These are phyloP conservation scores for Cyanistes caeruleus DNA, from an alignment of 2,113 vertebrate species.

Conservation along the genomic window DNA sequence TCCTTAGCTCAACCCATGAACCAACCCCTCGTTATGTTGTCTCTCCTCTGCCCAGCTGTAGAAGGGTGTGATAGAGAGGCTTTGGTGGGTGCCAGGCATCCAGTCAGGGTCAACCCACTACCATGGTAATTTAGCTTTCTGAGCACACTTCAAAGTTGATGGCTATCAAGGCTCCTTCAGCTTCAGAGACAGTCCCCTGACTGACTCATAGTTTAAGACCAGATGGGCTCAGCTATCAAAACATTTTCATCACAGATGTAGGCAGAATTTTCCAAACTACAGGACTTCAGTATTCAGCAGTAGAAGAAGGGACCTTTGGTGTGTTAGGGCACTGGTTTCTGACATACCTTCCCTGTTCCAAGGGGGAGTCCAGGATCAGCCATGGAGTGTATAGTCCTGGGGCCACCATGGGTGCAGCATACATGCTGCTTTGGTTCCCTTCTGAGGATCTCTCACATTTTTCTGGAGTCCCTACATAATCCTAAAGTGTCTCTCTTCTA, in stretches of 20 bases:
- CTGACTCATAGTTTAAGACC: neutral
- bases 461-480: neutral
- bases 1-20: neutral
- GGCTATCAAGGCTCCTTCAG: neutral
- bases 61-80: accelerated
- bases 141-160: neutral
- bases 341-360: neutral
- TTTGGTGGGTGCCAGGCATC: neutral
- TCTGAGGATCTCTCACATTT: neutral
- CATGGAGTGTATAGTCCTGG: neutral
- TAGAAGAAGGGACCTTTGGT: neutral
- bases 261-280: neutral
- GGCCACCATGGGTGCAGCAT: accelerated
- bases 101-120: neutral
- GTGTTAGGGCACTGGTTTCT: neutral
- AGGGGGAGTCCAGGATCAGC: neutral
- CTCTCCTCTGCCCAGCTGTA: neutral
- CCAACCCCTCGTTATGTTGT: accelerated
- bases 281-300: neutral
- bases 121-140: neutral
- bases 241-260: neutral
- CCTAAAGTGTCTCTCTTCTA: neutral
- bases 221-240: neutral
- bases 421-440: neutral
- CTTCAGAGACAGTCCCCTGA: neutral